Evolutionary conservation across 2,888 invertebrate species (phyloP).

Genomic region (Seira musarum): DNA sequence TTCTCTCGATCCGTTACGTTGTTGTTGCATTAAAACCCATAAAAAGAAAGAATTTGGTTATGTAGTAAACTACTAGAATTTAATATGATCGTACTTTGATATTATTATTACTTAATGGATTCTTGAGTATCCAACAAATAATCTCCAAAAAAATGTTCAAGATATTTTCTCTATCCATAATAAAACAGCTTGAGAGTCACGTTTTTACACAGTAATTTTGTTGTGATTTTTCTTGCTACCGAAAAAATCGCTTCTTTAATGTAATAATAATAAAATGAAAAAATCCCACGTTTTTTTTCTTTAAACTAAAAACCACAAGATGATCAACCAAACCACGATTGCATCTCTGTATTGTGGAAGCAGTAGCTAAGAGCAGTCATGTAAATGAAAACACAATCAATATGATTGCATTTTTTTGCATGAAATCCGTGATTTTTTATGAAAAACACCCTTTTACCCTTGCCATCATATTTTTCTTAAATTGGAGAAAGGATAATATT

Average conservation of each 20-base stretch:
- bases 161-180: conserved; percentile 59
- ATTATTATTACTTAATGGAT: conserved; percentile 41
- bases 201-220: conserved; percentile 67
- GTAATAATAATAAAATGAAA: conserved; percentile 62
- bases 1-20: conserved; percentile 45
- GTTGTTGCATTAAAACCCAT: conserved; percentile 37
- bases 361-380: conserved; percentile 29
- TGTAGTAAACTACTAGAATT: conserved; percentile 40
- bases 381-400: conserved; percentile 23
- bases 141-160: too few species aligned
- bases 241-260: conserved; percentile 50
- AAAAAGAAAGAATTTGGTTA: conserved; percentile 26
- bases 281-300: conserved; percentile 59
- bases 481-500: conserved; percentile 61
- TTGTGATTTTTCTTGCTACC: conserved; percentile 60
- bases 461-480: not conserved
- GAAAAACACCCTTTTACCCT: conserved; percentile 13
- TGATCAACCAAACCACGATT: too few species aligned
- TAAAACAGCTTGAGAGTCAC: conserved; percentile 68
- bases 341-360: too few species aligned
- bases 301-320: not conserved
- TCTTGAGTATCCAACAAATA: too few species aligned
- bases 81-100: conserved; percentile 36
- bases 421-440: conserved; percentile 29
- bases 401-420: conserved; percentile 27